Evolutionary conservation across 2,113 vertebrate genomes (phyloP), one percentile per base, ranked within the genome.

Genomic region (Vanacampus margaritifer): DNA sequence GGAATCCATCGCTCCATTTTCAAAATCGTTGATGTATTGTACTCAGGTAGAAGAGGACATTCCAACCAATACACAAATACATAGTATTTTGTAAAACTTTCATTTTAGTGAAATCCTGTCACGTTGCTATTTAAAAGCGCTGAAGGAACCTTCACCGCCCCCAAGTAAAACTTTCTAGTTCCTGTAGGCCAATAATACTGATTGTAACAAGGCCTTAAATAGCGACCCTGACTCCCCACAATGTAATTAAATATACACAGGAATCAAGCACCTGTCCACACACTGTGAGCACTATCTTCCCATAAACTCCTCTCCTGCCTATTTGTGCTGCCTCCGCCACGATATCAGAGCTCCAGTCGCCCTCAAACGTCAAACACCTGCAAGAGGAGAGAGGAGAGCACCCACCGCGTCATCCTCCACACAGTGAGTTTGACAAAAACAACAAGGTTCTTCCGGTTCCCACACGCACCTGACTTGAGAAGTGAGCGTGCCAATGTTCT

Each of bases 341-440:
- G 36, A 95, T 28, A 70, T 93, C 93, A 11, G 75, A 0, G 35
- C 83, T 92, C 94, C 94, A 96, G 23, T 88, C 89, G 26, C 87
- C 93, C 82, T 96, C 92, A 94, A 94, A 95, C 35, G 92, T 91
- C 51, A 96, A 84, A 45, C 90, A 95, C 83, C 95, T 96, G 84
- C n/a, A 65, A 57, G 32, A 35, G 24, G 23, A 51, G 21, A 26
- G n/a, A 6, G 5, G 16, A 11, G 12, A 46, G 43, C 43, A 17
- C 14, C 14, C 24, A 17, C 6, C 13, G 3, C 2, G 26, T 28
- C 21, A n/a, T 23, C 16, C 19, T 45, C 63, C 45, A 65, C 32
- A 3, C 16, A 11, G 17, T 32, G 28, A 26, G 26, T 3, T 16
- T 4, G 5, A 32, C 5, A 65, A 50, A 19, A 32, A 39, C 3